Evolutionary conservation across 2,113 vertebrate genomes (phyloP), one percentile per base, ranked within the genome.

Genomic region (Acrocephalus arundinaceus): DNA sequence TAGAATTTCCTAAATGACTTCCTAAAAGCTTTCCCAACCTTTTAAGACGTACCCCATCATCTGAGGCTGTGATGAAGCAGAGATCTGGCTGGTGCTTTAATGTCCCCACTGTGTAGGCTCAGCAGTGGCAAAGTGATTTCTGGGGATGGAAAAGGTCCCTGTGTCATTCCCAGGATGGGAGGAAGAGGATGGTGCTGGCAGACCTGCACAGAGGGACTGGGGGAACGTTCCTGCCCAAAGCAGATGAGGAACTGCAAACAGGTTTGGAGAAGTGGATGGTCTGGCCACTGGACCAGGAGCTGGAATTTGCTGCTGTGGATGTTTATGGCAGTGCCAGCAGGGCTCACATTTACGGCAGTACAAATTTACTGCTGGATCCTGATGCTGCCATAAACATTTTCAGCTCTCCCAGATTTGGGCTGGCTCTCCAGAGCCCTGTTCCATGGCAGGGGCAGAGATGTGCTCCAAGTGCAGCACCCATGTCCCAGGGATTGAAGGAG

Each of bases 141-240:
- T 66, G 71, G 35, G 49, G 59, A 2, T 51, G 52, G 14, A 35
- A 15, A 78, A 59, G 33, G 14, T 62, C 51, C 27, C 28, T 19
- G 49, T 46, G 55, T 21, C 57, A 17, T 55, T 62, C 11, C 24
- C 77, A 37, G 35, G 35, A 4, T 14, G 39, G 41, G 51, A 85
- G 54, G 52, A 81, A 67, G 92, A 76, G 57, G 84, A 57, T 25
- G 62, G 24, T 63, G 19, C 73, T 54, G 58, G 55, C 52, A 91
- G 52, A 43, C 5, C 30, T 10, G 2, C 43, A 4, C 0, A 1
- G 58, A 45, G 33, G 22, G 8, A 24, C 1, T 2, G 9, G 41
- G 43, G 8, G 25, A 62, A 46, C 0, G 0, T 25, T 59, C 12
- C 67, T 86, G 37, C 55, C 55, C 51, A 4, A 5, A 62, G 58